Conservation (phyloP, 2,113 vertebrate species). For the Zeus faber region DNA sequence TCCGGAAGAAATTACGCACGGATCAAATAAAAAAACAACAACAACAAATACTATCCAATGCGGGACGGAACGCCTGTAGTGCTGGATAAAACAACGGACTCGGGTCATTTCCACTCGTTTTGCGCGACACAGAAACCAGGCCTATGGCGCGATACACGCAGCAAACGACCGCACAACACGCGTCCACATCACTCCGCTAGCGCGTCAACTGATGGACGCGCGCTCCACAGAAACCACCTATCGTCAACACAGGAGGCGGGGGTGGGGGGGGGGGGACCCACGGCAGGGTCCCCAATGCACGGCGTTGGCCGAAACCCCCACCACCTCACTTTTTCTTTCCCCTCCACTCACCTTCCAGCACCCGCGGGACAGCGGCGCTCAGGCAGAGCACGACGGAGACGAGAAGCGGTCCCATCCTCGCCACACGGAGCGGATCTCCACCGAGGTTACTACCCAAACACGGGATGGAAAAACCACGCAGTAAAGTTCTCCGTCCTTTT, state of each 20-base stretch:
- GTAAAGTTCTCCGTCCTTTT: slow-evolving; percentile 62
- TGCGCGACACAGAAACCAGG: too few relatives aligned
- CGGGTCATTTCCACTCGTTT: too few relatives aligned
- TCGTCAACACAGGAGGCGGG: too few relatives aligned
- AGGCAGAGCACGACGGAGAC: slow-evolving; percentile 67
- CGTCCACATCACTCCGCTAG: too few relatives aligned
- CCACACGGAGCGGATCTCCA: slow-evolving; percentile 47
- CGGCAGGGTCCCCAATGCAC: too few relatives aligned
- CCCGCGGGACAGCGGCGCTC: slow-evolving; percentile 73
- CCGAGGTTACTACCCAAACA: slow-evolving; percentile 26
- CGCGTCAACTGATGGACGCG: too few relatives aligned
- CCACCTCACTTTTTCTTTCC: slow-evolving; percentile 40
- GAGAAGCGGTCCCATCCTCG: slow-evolving; percentile 76
- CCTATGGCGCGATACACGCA: too few relatives aligned
- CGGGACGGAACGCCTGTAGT: not conserved
- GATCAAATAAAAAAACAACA: not conserved
- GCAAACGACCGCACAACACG: too few relatives aligned
- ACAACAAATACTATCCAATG: not conserved
- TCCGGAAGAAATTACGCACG: slow-evolving; percentile 15
- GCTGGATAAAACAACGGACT: too few relatives aligned
- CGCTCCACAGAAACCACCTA: too few relatives aligned
- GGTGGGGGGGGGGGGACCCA: too few relatives aligned
- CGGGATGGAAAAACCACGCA: slow-evolving; percentile 21
- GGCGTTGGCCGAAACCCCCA: too few relatives aligned
- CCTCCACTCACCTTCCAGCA: slow-evolving; percentile 73